Evolutionary conservation across 2,888 invertebrate genomes (phyloP), one percentile per base, ranked within the genome.

Genomic region (Diarsia dahlii): DNA sequence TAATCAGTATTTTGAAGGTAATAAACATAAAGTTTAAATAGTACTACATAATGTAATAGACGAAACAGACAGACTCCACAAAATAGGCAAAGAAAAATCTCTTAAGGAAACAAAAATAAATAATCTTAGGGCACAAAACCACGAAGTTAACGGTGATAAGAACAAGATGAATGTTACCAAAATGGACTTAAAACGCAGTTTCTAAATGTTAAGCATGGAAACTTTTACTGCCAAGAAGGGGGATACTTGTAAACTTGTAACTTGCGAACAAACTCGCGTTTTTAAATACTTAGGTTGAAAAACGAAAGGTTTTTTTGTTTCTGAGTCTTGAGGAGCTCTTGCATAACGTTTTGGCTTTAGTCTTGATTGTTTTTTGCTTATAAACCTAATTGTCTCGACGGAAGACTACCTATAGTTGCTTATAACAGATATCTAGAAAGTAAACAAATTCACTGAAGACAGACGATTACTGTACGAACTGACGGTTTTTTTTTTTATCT

Each of bases 131-230:
- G 28, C 34, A 60, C 18, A 62, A 66, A 58, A 68, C 34, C 70
- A 60, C 28, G 8, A 66, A 81, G 50, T 81, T 63, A 77, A 58
- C 66, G 13, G 69, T 69, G 60, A 71, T 77, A 67, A 60, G 70
- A 64, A 71, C 52, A 78, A 74, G 64, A 71, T 80, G 76, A 76
- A 81, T 81, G 76, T 76, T 58, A 76, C 71, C 62, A 66, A 74
- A 78, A 82, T 74, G 71, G 50, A 82, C 74, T 71, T 64, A 48
- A 71, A 80, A 77, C 68, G 71, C 83, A 75, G 74, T 74, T 82
- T 62, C 68, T 63, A 67, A 78, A 72, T 72, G 74, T 78, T 82
- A 63, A 79, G 72, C 79, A 83, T 56, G 54, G 4, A 75, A 82
- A 82, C 69, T 82, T 82, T 78, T 48, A 23, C 54, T 64, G 50